Conservation (phyloP, 2,113 vertebrate species). For the Oostethus manadensis region DNA sequence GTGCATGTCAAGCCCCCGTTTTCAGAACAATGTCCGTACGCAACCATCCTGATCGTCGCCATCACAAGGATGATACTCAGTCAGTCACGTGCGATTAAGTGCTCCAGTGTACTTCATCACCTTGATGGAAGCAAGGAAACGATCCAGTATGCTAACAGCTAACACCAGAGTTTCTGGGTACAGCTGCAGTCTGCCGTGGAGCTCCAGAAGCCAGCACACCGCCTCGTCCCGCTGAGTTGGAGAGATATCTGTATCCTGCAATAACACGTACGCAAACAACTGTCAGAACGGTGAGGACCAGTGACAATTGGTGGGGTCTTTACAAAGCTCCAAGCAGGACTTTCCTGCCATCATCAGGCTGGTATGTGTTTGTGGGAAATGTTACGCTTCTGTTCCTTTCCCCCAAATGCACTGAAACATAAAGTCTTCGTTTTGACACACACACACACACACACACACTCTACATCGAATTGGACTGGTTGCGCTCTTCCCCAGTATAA, state of each 20-base stretch:
- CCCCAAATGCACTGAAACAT: too few species aligned
- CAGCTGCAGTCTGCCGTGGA: conserved; percentile 85
- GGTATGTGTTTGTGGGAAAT: too few species aligned
- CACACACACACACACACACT: too few species aligned
- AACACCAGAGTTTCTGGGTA: conserved; percentile 95
- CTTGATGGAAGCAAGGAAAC: conserved; percentile 93
- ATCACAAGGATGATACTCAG: neutral
- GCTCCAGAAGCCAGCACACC: conserved; percentile 87
- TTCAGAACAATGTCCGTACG: too few species aligned
- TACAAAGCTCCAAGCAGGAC: too few species aligned
- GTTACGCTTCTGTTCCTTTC: too few species aligned
- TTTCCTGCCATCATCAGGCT: too few species aligned
- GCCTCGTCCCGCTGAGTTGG: conserved; percentile 93
- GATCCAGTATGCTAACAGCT: conserved; percentile 90
- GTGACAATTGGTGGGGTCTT: too few species aligned
- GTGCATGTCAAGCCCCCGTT: too few species aligned
- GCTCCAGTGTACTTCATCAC: conserved; percentile 60
- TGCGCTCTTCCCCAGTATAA: neutral
- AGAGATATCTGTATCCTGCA: conserved; percentile 89
- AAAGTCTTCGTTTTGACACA: too few species aligned
- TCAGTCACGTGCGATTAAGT: neutral
- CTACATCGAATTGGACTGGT: neutral
- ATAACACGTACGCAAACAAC: neutral
- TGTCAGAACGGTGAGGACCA: neutral
- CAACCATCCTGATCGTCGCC: too few species aligned